Base-by-base conservation (phyloP, 1,140 invertebrate genomes). In the Contarinia nasturtii region DNA sequence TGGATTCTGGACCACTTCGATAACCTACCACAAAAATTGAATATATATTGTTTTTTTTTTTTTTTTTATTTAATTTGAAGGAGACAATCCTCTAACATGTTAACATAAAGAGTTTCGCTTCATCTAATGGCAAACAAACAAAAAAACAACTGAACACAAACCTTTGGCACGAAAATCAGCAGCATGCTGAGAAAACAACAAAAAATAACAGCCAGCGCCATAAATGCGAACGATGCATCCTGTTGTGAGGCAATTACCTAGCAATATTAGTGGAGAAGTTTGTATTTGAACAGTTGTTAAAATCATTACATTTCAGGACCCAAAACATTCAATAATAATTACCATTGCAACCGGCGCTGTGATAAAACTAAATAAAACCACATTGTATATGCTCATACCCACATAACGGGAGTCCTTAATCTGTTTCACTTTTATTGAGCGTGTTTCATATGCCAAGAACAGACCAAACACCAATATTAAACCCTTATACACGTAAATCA, bases 341-440 rank as follows among this genome's bases (percentile, higher is more conserved):
- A 98, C 90, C 70, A 98, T 78, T 11, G 88, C 90, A 34, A 98
- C 93, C 0, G 94, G 94, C 12, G 87, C 92, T 10, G 93, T 97
- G 58, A 98, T 96, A 47, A 98, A 68, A 62, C 92, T 96, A 12
- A 98, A 73, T 20, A 98, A 89, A 48, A 95, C 93, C 43, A 98
- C 93, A 67, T 99, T 99, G 69, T 98, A 98, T 58, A 98, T 97
- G 54, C 91, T 91, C 89, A 99, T 95, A 52, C 92, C 92, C 11
- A 98, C 93, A 65, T 97, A 94, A 57, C 92, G 75, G 0, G 91
- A 94, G 69, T 98, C 95, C 66, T 89, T 90, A 54, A 90, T 90
- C 60, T 86, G 82, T 49, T 86, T 84, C 8, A 90, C 79, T 71
- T 98, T 98, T 19, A 98, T 80, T 49, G 90, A 95, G 43, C 95